Base-by-base conservation (phyloP, 2,113 vertebrate genomes). In the Gallinago media region DNA sequence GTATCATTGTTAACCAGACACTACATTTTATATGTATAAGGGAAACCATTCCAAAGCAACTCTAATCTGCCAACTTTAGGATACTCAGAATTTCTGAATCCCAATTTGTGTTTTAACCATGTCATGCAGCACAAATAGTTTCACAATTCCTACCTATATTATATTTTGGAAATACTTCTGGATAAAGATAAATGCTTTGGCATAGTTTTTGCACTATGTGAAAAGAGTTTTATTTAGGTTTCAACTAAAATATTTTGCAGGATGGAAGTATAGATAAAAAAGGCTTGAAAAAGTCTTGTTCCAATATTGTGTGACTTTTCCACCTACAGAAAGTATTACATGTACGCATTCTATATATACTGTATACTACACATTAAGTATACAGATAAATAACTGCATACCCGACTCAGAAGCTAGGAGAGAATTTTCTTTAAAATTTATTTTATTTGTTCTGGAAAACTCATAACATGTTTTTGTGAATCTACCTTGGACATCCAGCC, bases 401-500 rank as follows among this genome's bases (percentile, higher is more conserved):
- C 5, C 11, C 22, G 32, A 68, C 63, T 94, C 72, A 94, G 78
- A 95, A 84, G 11, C 1, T 85, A 68, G 46, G 29, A 91, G 88
- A 78, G 1, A 0, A 49, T 94, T 96, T 94, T 56, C n/a, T 93
- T 88, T 88, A 61, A 88, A 92, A 67, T 6, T 71, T 86, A 6
- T 56, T 88, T 89, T 65, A 32, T 94, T 67, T 77, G 46, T 92
- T 66, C 2, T 68, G 47, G 76, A 88, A 86, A 94, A 94, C 83
- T 91, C 63, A 49, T 9, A 85, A 31, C 36, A 52, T 21, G 22
- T 40, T 85, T 95, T 92, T 76, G 71, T 94, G 54, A 70, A 70
- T 83, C 88, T 96, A 34, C 56, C 85, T 89, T 71, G 58, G 87
- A 71, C 86, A 96, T 92, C 83, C 63, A 70, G 59, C 40, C 15